These are phyloP conservation scores for Amblyornis subalaris DNA, from an alignment of 2,113 vertebrate genomes.

Conservation along the genomic window DNA sequence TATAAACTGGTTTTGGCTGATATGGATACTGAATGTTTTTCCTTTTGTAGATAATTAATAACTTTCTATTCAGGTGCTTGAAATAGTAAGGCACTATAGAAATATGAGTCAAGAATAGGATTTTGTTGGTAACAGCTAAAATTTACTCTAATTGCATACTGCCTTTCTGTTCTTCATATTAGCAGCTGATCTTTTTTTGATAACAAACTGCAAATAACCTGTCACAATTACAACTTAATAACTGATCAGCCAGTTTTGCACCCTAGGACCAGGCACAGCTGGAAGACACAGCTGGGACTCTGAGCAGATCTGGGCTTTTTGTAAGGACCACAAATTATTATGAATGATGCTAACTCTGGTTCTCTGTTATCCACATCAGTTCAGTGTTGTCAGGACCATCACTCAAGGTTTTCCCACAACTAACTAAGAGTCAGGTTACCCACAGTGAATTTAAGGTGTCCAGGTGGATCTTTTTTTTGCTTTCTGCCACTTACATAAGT, in stretches of 20 bases:
- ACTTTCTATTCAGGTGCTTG: neutral
- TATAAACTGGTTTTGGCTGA: neutral
- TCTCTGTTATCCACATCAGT: neutral
- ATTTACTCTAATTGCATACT: neutral
- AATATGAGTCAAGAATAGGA: neutral
- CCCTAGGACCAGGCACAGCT: neutral
- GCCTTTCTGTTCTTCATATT: neutral
- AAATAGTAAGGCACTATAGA: neutral
- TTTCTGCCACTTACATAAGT: neutral
- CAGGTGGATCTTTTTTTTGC: neutral
- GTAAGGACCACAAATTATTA: neutral
- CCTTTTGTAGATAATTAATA: neutral
- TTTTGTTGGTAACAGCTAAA: neutral
- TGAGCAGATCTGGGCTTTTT: neutral
- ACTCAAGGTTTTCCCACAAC: neutral
- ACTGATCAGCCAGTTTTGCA: neutral
- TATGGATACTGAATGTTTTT: neutral
- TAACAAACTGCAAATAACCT: neutral
- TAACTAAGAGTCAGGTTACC: neutral
- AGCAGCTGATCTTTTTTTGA: neutral
- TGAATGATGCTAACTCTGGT: fast-evolving
- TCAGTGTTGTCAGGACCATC: neutral
- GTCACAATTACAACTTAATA: neutral
- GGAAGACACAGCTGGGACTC: neutral
- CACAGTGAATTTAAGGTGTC: neutral